Conservation (phyloP, 37 sponge, comb jelly and placozoan genomes). For the Ephydatia muelleri region DNA sequence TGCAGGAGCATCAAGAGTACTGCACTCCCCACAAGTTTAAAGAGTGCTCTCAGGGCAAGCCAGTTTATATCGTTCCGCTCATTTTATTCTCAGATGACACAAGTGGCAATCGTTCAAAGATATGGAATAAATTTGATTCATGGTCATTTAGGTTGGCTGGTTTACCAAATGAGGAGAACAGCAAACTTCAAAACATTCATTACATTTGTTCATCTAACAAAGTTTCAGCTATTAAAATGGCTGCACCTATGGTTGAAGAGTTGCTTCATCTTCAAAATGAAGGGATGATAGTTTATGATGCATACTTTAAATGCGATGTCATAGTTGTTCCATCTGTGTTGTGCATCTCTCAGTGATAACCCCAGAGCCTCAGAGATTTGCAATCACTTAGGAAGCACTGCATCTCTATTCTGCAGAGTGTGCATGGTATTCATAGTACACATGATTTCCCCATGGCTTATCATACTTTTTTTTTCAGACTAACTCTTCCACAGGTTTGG, state of each 20-base stretch:
- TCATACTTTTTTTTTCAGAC: neutral
- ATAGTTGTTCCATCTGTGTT: constrained; percentile 34
- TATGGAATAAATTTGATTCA: constrained; percentile 32
- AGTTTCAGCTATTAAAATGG: constrained; percentile 10
- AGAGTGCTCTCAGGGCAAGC: neutral
- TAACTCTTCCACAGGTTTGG: neutral
- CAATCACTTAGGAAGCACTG: constrained; percentile 11
- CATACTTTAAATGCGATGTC: constrained; percentile 21
- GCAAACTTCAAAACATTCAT: too few relatives aligned
- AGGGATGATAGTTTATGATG: constrained; percentile 36
- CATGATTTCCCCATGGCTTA: neutral
- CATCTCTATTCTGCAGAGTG: neutral
- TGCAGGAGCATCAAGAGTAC: neutral
- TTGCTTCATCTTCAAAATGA: constrained; percentile 11
- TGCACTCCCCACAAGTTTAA: constrained; percentile 11
- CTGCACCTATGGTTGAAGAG: constrained; percentile 16
- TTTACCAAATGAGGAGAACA: constrained; percentile 20
- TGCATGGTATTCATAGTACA: constrained; percentile 18
- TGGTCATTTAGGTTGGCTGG: constrained; percentile 23
- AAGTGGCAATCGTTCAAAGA: constrained; percentile 29
- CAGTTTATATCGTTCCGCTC: constrained; percentile 10
- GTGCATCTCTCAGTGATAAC: constrained; percentile 27
- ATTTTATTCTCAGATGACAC: constrained; percentile 29
- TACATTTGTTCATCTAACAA: constrained; percentile 19
- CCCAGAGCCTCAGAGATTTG: constrained; percentile 24